These are phyloP conservation scores for Meghimatium bilineatum DNA, from an alignment of 2,888 invertebrate genomes.

Conservation along the genomic window DNA sequence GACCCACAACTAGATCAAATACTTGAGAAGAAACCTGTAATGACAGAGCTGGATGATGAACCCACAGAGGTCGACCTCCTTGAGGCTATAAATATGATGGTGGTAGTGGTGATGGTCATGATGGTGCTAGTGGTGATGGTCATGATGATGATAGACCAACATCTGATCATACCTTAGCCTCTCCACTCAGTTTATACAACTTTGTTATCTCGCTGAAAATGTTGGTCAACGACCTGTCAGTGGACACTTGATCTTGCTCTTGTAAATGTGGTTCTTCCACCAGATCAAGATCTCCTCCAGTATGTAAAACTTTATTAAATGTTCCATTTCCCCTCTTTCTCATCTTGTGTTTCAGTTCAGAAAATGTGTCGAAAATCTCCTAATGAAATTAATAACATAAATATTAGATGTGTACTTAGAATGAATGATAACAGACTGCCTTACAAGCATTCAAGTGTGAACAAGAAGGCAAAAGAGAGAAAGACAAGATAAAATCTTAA, in stretches of 20 bases:
- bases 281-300: constrained; percentile 44
- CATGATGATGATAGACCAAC: background rate
- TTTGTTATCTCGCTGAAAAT: constrained; percentile 33
- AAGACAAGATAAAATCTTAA: too few species aligned
- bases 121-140: too few species aligned
- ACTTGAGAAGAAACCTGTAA: too few species aligned
- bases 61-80: too few species aligned
- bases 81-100: too few species aligned
- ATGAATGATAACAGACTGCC: too few species aligned
- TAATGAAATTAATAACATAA: constrained; percentile 37
- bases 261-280: constrained; percentile 23
- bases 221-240: background rate
- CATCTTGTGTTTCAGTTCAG: constrained; percentile 62
- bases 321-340: constrained; percentile 49
- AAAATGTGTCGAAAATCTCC: constrained; percentile 67
- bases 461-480: too few species aligned
- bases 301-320: constrained; percentile 42
- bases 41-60: too few species aligned
- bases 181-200: constrained; percentile 64
- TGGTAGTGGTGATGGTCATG: too few species aligned
- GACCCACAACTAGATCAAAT: too few species aligned
- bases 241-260: background rate
- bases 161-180: constrained; percentile 62
- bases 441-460: too few species aligned
- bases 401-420: too few species aligned